Evolutionary conservation across 1,140 invertebrate species (phyloP), one percentile per base, ranked within the genome.

Genomic region (Pseudomyrmex flavicornis): DNA sequence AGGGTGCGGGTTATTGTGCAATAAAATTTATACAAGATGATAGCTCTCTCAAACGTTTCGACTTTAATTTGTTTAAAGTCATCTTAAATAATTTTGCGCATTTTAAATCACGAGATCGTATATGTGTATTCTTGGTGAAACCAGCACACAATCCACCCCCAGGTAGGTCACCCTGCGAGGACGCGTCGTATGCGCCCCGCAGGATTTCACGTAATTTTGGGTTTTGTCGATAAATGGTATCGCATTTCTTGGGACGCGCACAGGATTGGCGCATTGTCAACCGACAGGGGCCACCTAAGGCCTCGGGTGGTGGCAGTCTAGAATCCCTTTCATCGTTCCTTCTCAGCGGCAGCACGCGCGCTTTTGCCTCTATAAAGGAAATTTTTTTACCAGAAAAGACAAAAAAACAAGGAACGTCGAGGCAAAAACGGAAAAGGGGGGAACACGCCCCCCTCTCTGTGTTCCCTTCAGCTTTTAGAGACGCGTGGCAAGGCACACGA

Each of bases 121-220:
- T 20, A 20, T 63, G 17, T 4, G 65, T 26, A n/a, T 56, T 5
- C 2, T 68, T 15, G 15, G 0, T 22, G 26, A 68, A 68, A 61
- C 13, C 44, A 52, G 12, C 20, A 44, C n/a, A 15, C 54, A 74
- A 12, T 15, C 66, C 76, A 69, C 76, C 75, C 76, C 76, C 76
- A 61, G 76, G 54, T 82, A 66, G 26, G 48, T 46, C 54, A 85
- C 77, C 52, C 70, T n/a, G 20, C 61, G 73, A 87, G 62, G 72
- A 77, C 63, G 73, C 26, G 56, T 9, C 62, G 80, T 26, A 7
- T 35, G 76, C 79, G 66, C 62, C 82, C 83, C 87, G 61, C 17
- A 17, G 86, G 85, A 85, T 91, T 92, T 91, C 88, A 90, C 88
- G 88, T 92, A 92, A 92, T 92, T 91, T 91, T 87, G 91, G 91